Percentiles rank a stretch among this genome's conserved stretches.
Conservation (phyloP, 2,888 invertebrate species). For the Scaptomyza polygonia region DNA sequence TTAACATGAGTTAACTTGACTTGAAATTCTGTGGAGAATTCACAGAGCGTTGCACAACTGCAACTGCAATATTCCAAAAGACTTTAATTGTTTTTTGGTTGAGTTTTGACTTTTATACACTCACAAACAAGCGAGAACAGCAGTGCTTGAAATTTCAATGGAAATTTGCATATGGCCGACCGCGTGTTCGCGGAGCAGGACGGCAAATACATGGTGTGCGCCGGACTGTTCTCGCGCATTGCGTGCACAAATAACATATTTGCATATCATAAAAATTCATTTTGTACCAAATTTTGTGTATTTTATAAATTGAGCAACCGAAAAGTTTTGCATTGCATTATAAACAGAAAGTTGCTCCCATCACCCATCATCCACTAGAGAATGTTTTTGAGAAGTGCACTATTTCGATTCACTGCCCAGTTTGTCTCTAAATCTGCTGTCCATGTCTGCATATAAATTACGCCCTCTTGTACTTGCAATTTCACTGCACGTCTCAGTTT, state of each 20-base stretch:
- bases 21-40: constrained; percentile 11
- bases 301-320: constrained; percentile 76
- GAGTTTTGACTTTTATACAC: constrained; percentile 35
- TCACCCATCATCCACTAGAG: constrained; percentile 21
- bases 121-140: constrained; percentile 28
- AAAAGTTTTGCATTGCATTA: constrained; percentile 75
- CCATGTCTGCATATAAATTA: constrained; percentile 77
- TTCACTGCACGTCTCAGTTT: constrained; percentile 70
- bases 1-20: constrained; percentile 1
- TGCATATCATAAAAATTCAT: constrained; percentile 80
- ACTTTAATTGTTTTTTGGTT: constrained; percentile 54
- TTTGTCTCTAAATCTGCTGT: constrained; percentile 65
- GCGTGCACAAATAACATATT: constrained; percentile 49
- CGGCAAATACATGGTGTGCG: background rate
- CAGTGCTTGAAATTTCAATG: constrained; percentile 34
- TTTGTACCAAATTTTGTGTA: constrained; percentile 69
- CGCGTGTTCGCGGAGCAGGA: background rate
- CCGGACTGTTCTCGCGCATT: constrained; percentile 24
- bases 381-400: constrained; percentile 43
- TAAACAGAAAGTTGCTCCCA: constrained; percentile 42
- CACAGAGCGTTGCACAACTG: constrained; percentile 3
- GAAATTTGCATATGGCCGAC: constrained; percentile 42
- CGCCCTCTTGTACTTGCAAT: constrained; percentile 70
- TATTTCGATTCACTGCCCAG: constrained; percentile 55
- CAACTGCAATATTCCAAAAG: constrained; percentile 27